Conservation (phyloP, 2,113 vertebrate species). For the Mellivora capensis region DNA sequence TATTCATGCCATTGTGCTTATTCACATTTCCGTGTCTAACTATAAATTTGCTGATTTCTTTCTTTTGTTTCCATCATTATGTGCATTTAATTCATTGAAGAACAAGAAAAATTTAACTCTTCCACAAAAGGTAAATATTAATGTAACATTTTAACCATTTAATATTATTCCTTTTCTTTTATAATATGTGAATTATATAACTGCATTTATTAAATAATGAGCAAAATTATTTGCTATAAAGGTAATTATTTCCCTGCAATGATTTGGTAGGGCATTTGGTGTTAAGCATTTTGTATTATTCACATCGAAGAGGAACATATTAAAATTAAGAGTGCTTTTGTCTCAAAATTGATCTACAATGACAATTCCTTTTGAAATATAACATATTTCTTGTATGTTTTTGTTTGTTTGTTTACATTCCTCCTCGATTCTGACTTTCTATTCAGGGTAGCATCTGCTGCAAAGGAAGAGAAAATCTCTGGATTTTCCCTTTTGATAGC, state of each 20-base stretch:
- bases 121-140: conserved; percentile 89
- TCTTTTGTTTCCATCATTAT: conserved; percentile 90
- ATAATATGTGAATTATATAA: conserved; percentile 37
- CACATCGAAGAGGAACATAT: conserved; percentile 8
- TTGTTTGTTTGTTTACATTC: not conserved
- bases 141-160: conserved; percentile 77
- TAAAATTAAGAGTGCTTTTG: conserved; percentile 1
- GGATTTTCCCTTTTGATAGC: not conserved
- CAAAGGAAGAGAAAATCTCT: not conserved
- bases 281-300: not conserved
- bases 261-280: not conserved
- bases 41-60: conserved; percentile 90
- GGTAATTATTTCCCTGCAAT: conserved; percentile 18
- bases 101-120: conserved; percentile 88
- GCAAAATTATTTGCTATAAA: not conserved
- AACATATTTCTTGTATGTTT: not conserved
- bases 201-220: conserved; percentile 27
- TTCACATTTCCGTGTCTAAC: conserved; percentile 85
- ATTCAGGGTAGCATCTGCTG: not conserved
- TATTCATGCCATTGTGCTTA: conserved; percentile 83
- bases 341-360: not conserved
- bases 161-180: conserved; percentile 69
- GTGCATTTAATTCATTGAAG: conserved; percentile 92
- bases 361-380: not conserved
- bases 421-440: not conserved